Percentiles rank a stretch among this genome's conserved stretches.
phyloP scores from a whole-genome alignment of 2,113 vertebrate species.

The Sylvilagus bachmani region DNA sequence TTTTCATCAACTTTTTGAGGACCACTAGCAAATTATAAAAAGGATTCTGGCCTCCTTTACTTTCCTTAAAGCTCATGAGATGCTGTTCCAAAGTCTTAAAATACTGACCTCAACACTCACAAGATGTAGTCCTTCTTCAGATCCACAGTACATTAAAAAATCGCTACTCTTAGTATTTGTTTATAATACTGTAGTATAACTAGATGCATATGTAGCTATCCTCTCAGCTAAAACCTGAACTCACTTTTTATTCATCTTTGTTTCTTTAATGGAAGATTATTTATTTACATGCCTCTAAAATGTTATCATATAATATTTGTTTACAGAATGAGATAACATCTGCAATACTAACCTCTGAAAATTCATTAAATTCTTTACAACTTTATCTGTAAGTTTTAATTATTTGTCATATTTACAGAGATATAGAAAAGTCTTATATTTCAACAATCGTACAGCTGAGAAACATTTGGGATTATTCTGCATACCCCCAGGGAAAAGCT shows the following conservation, averaged over 20 bases:
- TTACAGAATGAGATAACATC: neutral
- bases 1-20: no score
- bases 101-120: neutral
- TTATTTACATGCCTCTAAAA: neutral
- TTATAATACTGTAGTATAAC: neutral
- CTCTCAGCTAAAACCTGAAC: neutral
- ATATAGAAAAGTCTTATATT: neutral
- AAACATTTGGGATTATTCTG: neutral
- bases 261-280: neutral
- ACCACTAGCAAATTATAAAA: neutral
- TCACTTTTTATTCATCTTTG: neutral
- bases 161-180: neutral
- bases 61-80: neutral
- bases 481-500: neutral
- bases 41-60: neutral
- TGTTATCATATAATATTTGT: neutral
- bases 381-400: neutral
- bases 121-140: neutral
- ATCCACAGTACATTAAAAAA: neutral
- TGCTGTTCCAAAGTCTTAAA: neutral
- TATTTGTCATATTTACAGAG: neutral
- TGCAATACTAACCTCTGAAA: conserved; percentile 29
- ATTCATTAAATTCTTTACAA: neutral
- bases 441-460: neutral
- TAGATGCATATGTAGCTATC: neutral